Base-by-base conservation (phyloP, 2,797 vertebrate genomes). In the Mus minutoides region DNA sequence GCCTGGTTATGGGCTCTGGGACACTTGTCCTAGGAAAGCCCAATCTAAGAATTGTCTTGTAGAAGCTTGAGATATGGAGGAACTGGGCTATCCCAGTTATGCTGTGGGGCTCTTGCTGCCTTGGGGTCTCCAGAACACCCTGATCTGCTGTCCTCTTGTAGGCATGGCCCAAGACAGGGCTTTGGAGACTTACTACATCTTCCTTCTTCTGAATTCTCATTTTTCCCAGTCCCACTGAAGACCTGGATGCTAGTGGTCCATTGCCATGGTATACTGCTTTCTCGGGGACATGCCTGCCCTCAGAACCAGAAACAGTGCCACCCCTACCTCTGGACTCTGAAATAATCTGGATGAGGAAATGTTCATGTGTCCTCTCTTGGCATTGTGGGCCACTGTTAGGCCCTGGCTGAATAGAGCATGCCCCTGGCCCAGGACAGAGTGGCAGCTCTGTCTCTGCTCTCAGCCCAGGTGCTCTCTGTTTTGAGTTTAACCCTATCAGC, bases 331-430 rank as follows among this genome's bases (percentile, higher is more conserved):
- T 46, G 46, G 46, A 76, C 34, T 91, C 11, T 75, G 64, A 92
- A 95, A 52, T 96, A 77, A 86, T 56, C 90, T 49, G 52, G 46
- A 49, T 34, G 82, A 95, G 86, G 43, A 95, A 93, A 82, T 16
- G n/a, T 34, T 56, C 69, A 67, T 34, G 12, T 58, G 46, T 80
- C 54, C 78, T 77, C 54, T 75, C 86, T 77, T 58, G 37, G 40
- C 22, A 19, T 62, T 91, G 54, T 24, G 80, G 64, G n/a, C 78
- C 43, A 67, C 56, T 78, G 37, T 82, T 79, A 93, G 76, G 17
- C 67, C 76, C 80, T 97, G 80, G 46, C 29, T 83, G 24, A 94
- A 93, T 52, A 40, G 22, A 62, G 58, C 14, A 4, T n/a, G 26
- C 82, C 85, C 87, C 54, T 62, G 54, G 26, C 83, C 89, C 24